Evolutionary conservation across 2,888 invertebrate genomes (phyloP), one percentile per base, ranked within the genome.

Genomic region (Microplitis manilae): DNA sequence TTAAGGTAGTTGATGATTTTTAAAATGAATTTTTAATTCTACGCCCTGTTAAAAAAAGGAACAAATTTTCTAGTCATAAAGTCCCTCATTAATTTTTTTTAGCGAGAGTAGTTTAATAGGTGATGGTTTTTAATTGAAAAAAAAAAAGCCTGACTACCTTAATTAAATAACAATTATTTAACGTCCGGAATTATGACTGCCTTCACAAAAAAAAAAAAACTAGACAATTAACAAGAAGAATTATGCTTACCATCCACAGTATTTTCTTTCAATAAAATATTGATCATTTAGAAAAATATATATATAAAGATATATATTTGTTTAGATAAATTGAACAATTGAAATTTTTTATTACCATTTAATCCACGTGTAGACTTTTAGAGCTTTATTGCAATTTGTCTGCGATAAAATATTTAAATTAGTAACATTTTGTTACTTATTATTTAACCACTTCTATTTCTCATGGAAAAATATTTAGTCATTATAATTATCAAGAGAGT

Each of bases 161-260:
- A 13, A 13, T 50, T 13, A 50, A 9, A 50, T 50, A 50, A 50
- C 50, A 50, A 50, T 50, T 50, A 69, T 50, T 4, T 50, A 41
- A 69, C 9, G 2, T 30, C 30, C 30, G 4, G 30, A 30, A 30
- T 30, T 30, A 30, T 4, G 68, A 75, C 75, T 75, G 75, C 75
- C 75, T 75, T 68, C 68, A 75, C 61, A 68, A 68, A 68, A 59
- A 68, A 17, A 17, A 40, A 70, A 30, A 30, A 30, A 30, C 30
- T 30, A 30, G 30, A 30, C 30, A 30, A 50, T 50, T 50, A 50
- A 50, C 50, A 50, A 50, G 50, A 13, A 9, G 50, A 50, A 68
- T 72, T 64, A 73, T 72, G 77, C 75, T 79, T 73, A 75, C 77
- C 73, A 73, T 80, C 75, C 70, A 73, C 60, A 73, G 75, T 75